Evolutionary conservation across 2,113 vertebrate genomes (phyloP), one percentile per base, ranked within the genome.

Genomic region (Engystomops pustulosus): DNA sequence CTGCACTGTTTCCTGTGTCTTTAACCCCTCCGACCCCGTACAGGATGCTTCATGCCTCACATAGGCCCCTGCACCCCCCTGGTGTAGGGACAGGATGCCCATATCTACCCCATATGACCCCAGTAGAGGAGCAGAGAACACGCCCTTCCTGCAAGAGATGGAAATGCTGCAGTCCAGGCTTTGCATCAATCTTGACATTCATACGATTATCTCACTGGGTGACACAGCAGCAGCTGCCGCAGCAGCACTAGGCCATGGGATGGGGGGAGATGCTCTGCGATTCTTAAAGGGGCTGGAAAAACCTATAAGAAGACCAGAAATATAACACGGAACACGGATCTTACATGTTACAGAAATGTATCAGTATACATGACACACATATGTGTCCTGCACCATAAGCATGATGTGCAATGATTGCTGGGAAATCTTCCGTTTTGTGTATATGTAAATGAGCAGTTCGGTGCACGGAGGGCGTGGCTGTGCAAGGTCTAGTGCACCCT

Each of bases 121-220:
- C 71, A 18, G 14, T 2, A 44, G 38, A 10, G 25, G 7, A 27
- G 44, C 44, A 17, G 38, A 0, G 23, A 27, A 74, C 41, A 45
- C 38, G 45, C 44, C 71, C 45, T 49, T 74, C 41, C 70, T 65
- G 60, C 60, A 7, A 34, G 27, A 32, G 27, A 17, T 65, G 62
- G 32, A 36, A 36, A 67, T 67, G 62, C 62, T 67, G 62, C 62
- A 67, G 62, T 67, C 30, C 62, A 3, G 62, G 62, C 62, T 67
- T 67, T 67, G 62, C 30, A 67, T 67, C 62, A 67, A 20, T 18
- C 60, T 65, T 34, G 60, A 65, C 60, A 34, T 65, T 17, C 60
- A 34, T 67, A 20, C 62, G 30, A 67, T 67, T 67, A 67, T 67
- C 62, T 67, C 62, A 67, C 62, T 32, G 15, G 17, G 62, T 67